Conservation (phyloP, 1,140 invertebrate genomes). For the Platyscapa corneri region DNA sequence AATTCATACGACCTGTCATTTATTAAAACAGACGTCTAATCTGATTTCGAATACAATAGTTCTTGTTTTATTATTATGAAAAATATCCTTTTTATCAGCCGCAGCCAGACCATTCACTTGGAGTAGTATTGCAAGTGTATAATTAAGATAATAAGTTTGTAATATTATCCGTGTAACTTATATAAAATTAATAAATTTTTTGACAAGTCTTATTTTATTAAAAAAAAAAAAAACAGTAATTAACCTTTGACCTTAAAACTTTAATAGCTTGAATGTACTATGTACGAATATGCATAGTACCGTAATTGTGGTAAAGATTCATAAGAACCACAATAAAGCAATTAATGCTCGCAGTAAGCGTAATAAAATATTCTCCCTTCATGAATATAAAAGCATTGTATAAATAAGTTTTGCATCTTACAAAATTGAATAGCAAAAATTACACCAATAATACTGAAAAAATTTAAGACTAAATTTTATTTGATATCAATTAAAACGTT, state of each 20-base stretch:
- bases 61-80: not conserved
- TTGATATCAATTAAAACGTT: not conserved
- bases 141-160: no score
- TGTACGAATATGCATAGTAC: not conserved
- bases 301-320: not conserved
- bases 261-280: not conserved
- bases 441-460: not conserved
- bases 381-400: not conserved
- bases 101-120: no score
- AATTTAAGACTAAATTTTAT: not conserved
- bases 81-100: not conserved
- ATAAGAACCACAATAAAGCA: not conserved
- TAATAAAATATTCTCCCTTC: not conserved
- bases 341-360: not conserved
- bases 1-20: not conserved
- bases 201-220: no score
- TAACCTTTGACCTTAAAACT: no score
- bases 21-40: not conserved
- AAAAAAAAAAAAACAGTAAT: no score
- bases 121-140: no score
- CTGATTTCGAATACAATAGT: not conserved
- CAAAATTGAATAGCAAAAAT: not conserved
- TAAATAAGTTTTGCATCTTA: not conserved
- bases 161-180: no score
- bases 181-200: no score